phyloP scores from a whole-genome alignment of 2,797 vertebrate genomes.

The Gobionotothen gibberifrons region DNA sequence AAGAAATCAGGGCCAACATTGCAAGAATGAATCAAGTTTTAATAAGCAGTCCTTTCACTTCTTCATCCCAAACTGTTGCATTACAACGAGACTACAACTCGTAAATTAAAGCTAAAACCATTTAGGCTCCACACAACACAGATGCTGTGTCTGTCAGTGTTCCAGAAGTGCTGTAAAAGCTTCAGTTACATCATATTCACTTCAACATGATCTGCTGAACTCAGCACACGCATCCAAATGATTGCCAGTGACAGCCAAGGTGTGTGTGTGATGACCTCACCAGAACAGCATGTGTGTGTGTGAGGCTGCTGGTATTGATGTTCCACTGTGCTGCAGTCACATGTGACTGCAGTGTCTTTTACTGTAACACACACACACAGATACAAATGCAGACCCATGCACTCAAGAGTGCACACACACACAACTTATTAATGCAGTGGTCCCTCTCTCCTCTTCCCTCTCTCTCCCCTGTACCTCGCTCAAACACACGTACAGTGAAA shows the following conservation, averaged over 20 bases:
- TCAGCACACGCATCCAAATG: constrained; percentile 47
- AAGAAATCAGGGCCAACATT: background rate
- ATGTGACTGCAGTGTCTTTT: constrained; percentile 65
- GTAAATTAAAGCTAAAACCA: background rate
- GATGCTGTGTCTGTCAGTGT: constrained; percentile 11
- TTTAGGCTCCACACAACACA: background rate
- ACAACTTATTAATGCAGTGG: constrained; percentile 6
- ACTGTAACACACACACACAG: constrained; percentile 31
- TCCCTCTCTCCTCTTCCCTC: background rate
- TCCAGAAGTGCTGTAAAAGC: constrained; percentile 49
- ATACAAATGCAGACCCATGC: no score
- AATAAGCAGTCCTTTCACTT: background rate
- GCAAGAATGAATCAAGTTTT: background rate
- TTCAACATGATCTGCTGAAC: constrained; percentile 59
- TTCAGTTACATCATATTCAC: constrained; percentile 50
- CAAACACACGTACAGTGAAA: constrained; percentile 22
- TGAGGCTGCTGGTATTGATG: constrained; percentile 49
- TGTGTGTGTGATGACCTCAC: constrained; percentile 54
- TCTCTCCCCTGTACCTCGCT: background rate
- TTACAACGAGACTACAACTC: background rate
- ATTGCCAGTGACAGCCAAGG: constrained; percentile 49
- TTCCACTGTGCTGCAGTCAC: constrained; percentile 62
- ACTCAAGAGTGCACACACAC: no score
- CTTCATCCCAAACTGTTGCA: background rate
- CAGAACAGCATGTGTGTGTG: constrained; percentile 20